These are phyloP conservation scores for Pseudopipra pipra DNA, from an alignment of 2,113 vertebrate genomes.

Conservation along the genomic window DNA sequence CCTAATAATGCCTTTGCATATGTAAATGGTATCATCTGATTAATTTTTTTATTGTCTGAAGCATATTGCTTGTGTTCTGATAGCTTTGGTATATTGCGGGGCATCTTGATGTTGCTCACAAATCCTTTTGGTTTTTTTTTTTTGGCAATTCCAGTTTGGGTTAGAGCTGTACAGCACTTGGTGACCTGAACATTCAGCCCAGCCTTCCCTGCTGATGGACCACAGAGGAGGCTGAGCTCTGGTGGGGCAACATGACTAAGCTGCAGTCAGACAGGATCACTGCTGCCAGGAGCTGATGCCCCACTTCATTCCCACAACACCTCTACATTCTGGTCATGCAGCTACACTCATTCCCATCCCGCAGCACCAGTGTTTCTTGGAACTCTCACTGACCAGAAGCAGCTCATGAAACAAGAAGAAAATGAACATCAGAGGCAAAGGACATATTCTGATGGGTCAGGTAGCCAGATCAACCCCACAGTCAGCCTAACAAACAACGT, in stretches of 20 bases:
- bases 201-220: neutral
- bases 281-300: neutral
- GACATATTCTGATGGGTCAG: neutral
- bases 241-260: neutral
- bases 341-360: neutral
- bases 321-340: neutral
- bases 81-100: neutral
- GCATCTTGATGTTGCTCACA: neutral
- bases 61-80: neutral
- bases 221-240: neutral
- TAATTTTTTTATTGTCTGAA: neutral
- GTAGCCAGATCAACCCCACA: neutral
- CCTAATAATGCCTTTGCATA: neutral
- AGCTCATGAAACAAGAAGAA: neutral
- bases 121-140: neutral
- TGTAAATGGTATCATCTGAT: neutral
- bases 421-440: neutral
- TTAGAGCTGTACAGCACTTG: rapidly evolving
- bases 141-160: neutral
- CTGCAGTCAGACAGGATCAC: neutral
- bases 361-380: neutral
- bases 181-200: neutral
- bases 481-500: neutral
- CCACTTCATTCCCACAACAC: neutral
- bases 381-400: neutral